Base-by-base conservation (phyloP, 2,113 vertebrate species). In the Oryzias woworae region DNA sequence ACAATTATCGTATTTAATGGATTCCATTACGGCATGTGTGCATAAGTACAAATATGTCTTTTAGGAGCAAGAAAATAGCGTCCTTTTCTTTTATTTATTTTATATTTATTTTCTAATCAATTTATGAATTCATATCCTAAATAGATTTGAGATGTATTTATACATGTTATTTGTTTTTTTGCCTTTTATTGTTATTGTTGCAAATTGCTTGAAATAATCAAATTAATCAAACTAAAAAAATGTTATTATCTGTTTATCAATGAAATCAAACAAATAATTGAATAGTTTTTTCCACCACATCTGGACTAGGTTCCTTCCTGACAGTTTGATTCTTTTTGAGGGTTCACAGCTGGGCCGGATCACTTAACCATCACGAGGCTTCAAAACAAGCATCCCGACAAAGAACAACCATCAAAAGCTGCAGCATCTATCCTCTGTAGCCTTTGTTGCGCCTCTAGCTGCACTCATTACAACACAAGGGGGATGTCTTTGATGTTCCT, bases 351-450 rank as follows among this genome's bases (percentile, higher is more conserved):
- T 17, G 53, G 53, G 59, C 60, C 66, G 23, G 70, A 73, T 79
- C 78, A 79, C 79, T 86, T 75, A 58, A 77, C 65, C 58, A 75
- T 78, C 80, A 79, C 66, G 66, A 61, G 26, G 49, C 41, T 77
- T 26, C 53, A 68, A 56, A n/a, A 62, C 57, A 42, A 23, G 46
- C 56, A 75, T 73, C 36, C 62, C 41, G 64, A 73, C 63, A 77
- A 77, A 65, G 56, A 64, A 63, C 2, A 20, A 62, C 17, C 1
- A 14, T 57, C 59, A 62, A 60, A 70, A 69, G 62, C 57, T 49
- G 42, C 67, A 52, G 42, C 62, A 44, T 83, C 59, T 23, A 58
- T 69, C 66, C 63, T 69, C 66, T 61, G 48, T 64, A 64, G 18
- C 26, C 71, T 83, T 81, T 84, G 66, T 77, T 73, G 36, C 58